A percentile compares a stretch with the other conserved stretches of the same genome.
These are phyloP conservation scores for Sympetrum striolatum DNA, from an alignment of 2,888 invertebrate genomes.

Conservation along the genomic window DNA sequence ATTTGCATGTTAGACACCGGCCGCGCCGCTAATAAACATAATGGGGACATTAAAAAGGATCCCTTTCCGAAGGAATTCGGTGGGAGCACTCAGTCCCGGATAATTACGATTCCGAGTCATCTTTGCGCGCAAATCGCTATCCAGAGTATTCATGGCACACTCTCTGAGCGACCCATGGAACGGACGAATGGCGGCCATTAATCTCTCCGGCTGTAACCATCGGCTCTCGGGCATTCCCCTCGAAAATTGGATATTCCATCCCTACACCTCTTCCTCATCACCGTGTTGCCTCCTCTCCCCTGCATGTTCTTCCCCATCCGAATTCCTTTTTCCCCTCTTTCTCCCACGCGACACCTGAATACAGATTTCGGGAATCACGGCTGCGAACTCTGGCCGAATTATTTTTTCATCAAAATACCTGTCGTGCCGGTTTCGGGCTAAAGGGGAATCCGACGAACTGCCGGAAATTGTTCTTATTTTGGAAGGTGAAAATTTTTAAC, in stretches of 20 bases:
- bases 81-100: neutral
- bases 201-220: conserved; percentile 24
- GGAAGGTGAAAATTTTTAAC: too few species aligned
- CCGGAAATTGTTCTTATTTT: too few species aligned
- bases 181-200: conserved; percentile 35
- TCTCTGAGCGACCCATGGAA: conserved; percentile 24
- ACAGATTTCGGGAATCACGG: neutral
- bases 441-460: too few species aligned
- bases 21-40: neutral
- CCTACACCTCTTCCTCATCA: neutral
- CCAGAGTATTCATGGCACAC: conserved; percentile 33
- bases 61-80: neutral
- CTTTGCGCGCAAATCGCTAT: conserved; percentile 26
- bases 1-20: neutral
- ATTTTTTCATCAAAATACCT: too few species aligned
- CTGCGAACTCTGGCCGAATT: too few species aligned
- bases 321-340: neutral
- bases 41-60: neutral
- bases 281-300: neutral
- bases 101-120: conserved; percentile 34
- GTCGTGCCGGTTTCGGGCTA: too few species aligned
- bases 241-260: conserved; percentile 8
- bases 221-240: neutral
- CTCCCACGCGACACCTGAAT: neutral
- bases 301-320: neutral